A percentile compares a stretch with the other conserved stretches of the same genome.
Evolutionary conservation across 2,113 vertebrate genomes (phyloP).

Genomic region (Pteruthius melanotis): DNA sequence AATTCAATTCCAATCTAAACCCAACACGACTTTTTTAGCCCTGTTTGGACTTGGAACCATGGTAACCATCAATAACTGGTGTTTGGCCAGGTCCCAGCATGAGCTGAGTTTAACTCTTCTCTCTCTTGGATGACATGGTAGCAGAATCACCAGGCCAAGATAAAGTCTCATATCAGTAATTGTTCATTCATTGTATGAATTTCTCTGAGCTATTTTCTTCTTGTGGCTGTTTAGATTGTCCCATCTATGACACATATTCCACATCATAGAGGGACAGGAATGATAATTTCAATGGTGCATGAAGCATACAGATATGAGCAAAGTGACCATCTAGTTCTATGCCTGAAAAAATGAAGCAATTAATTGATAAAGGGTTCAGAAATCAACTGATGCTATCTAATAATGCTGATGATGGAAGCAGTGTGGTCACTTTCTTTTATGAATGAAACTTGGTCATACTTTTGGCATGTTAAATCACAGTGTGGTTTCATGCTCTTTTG

Average conservation of each 20-base stretch:
- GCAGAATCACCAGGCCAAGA: not conserved
- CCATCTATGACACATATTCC: not conserved
- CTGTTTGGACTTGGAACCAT: not conserved
- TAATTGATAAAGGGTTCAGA: not conserved
- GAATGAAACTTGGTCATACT: not conserved
- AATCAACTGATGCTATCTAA: not conserved
- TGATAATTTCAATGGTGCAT: not conserved
- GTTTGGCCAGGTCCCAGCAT: not conserved
- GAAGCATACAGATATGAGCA: not conserved
- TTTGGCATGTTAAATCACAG: not conserved
- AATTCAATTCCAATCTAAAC: not conserved
- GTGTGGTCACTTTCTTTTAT: not conserved
- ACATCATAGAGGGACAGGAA: not conserved
- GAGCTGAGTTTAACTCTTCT: not conserved
- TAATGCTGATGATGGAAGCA: not conserved
- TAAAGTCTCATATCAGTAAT: not conserved
- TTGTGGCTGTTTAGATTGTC: not conserved
- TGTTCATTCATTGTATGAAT: not conserved
- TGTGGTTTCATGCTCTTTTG: not conserved
- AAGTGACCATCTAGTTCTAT: not conserved
- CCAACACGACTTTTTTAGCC: not conserved
- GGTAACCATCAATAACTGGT: not conserved
- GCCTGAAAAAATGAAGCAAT: not conserved
- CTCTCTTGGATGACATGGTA: not conserved
- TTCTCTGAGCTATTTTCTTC: not conserved